Percentiles rank a stretch among this genome's conserved stretches.
Evolutionary conservation across 2,797 vertebrate genomes (phyloP).

Genomic region (Crossoptilon crossoptilon): DNA sequence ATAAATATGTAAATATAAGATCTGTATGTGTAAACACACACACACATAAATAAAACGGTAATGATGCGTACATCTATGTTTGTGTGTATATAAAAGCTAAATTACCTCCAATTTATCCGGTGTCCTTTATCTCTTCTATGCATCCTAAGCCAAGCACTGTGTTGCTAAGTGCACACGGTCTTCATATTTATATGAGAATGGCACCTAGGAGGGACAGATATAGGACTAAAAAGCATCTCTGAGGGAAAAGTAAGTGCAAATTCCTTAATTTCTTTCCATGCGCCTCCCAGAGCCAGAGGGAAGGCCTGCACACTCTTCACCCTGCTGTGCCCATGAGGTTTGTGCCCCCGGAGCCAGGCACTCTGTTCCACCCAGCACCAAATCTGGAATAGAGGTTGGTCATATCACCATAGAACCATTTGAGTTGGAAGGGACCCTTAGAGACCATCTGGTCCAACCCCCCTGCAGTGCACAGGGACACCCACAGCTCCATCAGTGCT

Average conservation of each 20-base stretch:
- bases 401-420: too few species aligned
- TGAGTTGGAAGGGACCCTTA: too few species aligned
- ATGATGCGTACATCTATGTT: constrained; percentile 61
- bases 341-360: not conserved
- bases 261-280: constrained; percentile 33
- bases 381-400: not conserved
- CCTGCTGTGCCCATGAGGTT: rapidly evolving
- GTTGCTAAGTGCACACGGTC: not conserved
- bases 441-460: too few species aligned
- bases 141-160: not conserved
- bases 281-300: constrained; percentile 5
- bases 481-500: too few species aligned
- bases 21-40: constrained; percentile 62
- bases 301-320: not conserved
- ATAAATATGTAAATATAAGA: constrained; percentile 66
- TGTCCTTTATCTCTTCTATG: constrained; percentile 4
- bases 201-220: constrained; percentile 43
- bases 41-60: constrained; percentile 56
- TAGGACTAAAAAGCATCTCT: constrained; percentile 7
- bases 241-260: constrained; percentile 12
- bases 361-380: not conserved
- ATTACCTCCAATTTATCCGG: constrained; percentile 54
- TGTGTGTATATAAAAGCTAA: constrained; percentile 49
- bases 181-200: not conserved
- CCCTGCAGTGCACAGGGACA: too few species aligned